Base-by-base conservation (phyloP, 2,888 invertebrate genomes). In the Subacronicta megacephala region DNA sequence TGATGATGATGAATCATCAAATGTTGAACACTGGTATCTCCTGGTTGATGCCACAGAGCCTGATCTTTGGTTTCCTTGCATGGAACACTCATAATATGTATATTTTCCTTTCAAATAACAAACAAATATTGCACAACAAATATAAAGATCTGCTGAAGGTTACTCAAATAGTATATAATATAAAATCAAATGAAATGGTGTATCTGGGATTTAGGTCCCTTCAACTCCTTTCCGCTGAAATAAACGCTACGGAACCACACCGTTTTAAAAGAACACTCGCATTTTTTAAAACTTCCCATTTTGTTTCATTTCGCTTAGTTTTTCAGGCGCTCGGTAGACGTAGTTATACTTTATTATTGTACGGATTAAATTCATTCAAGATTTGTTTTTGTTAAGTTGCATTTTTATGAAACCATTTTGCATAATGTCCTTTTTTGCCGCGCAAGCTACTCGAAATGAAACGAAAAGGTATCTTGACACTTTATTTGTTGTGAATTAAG, bases 401-500 rank as follows among this genome's bases (percentile, higher is more conserved):
- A 83, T 84, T 88, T 83, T 86, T 85, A 85, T 82, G 77, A 79
- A 78, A 72, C 74, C 73, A 81, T 80, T 90, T 82, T 84, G 83
- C 86, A 87, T 89, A 87, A 84, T 79, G 73, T 63, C 59, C 70
- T 75, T 83, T 84, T 82, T 81, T 73, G 66, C 46, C 50, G 44
- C 15, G 37, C n/a, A n/a, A n/a, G n/a, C 53, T 46, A 46, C 38
- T 16, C 35, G 43, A n/a, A n/a, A n/a, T 12, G 23, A 53, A 72
- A 52, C 49, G 29, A 54, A 70, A 60, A 60, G 61, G 7, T 17
- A 50, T 55, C 42, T 67, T 50, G 45, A 56, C 58, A 70, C 55
- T 70, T 62, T 23, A 41, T 56, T 62, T 44, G 38, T 36, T 3
- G 18, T 41, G 7, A 40, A 17, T 18, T 16, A 17, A 12, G 6